phyloP scores from a whole-genome alignment of 2,113 vertebrate species.

The Probosciger aterrimus region DNA sequence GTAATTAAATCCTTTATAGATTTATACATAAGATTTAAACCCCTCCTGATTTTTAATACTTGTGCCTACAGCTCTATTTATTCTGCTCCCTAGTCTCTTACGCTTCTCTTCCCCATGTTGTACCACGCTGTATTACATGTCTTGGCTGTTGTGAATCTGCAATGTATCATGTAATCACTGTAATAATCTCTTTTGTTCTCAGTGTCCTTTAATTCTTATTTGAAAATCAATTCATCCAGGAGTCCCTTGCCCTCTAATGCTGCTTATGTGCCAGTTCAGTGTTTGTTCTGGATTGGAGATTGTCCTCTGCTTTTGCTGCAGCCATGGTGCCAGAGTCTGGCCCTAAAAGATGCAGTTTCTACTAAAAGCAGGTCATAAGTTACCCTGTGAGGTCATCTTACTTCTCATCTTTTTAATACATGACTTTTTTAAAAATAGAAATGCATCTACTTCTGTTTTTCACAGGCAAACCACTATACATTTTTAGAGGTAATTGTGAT shows the following conservation, averaged over 20 bases:
- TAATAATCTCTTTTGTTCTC: neutral
- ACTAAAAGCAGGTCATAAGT: neutral
- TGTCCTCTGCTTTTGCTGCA: neutral
- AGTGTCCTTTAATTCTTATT: neutral
- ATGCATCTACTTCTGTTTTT: neutral
- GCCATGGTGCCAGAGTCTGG: neutral
- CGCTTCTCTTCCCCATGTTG: neutral
- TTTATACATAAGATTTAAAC: neutral
- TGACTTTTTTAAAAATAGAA: neutral
- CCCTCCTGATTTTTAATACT: neutral
- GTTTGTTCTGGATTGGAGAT: neutral
- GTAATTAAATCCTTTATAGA: neutral
- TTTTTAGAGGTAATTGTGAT: neutral
- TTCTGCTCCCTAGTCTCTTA: neutral
- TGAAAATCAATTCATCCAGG: neutral
- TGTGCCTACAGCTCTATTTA: neutral
- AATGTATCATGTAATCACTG: neutral
- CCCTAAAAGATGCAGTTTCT: neutral
- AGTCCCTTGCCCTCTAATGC: neutral
- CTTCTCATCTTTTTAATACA: neutral
- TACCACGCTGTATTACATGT: neutral
- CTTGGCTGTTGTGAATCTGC: neutral
- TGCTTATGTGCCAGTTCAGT: neutral
- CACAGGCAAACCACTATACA: neutral
- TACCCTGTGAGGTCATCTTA: neutral